Evolutionary conservation across 1,140 invertebrate species (phyloP), one percentile per base, ranked within the genome.

Genomic region (Lepidurus packardi): DNA sequence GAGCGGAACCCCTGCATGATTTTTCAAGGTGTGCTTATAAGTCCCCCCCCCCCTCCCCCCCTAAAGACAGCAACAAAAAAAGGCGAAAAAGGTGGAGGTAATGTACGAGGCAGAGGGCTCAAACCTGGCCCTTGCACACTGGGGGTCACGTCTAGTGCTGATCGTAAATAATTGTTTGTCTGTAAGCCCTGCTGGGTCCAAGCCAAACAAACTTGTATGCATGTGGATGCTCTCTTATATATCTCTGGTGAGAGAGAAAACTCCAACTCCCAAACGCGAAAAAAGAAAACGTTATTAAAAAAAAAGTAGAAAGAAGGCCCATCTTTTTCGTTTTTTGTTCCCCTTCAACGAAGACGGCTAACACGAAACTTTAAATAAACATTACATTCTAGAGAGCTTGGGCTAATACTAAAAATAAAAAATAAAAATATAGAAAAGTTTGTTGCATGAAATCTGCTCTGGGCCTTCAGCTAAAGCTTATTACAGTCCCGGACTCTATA

Each of bases 61-160:
- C 13, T 21, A 65, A 65, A 13, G 6, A 65, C 9, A 65, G 21
- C 16, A 65, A 65, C 21, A 65, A 65, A 65, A 65, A 65, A 65
- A 65, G 13, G 53, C 53, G 6, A 65, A 65, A 21, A 21, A 65
- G 53, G 53, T 65, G 53, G 53, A 65, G 53, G 53, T 65, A 65
- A 65, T 65, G 53, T 65, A 65, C 13, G 53, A 65, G 53, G 53
- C 53, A 65, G 53, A 65, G 53, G 53, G 53, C 53, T 65, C 53
- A 21, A 21, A 65, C 53, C 53, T 65, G 53, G 53, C 53, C 53
- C 53, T 65, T 21, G 53, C 53, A 65, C 53, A 65, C 53, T 65
- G 53, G 53, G 53, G 53, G 53, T 65, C 53, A 65, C 53, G 53
- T 65, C 53, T n/a, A 65, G 53, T 65, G 53, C 53, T 65, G 53